Evolutionary conservation across 2,113 vertebrate genomes (phyloP), one percentile per base, ranked within the genome.

Genomic region (Urocitellus parryii): DNA sequence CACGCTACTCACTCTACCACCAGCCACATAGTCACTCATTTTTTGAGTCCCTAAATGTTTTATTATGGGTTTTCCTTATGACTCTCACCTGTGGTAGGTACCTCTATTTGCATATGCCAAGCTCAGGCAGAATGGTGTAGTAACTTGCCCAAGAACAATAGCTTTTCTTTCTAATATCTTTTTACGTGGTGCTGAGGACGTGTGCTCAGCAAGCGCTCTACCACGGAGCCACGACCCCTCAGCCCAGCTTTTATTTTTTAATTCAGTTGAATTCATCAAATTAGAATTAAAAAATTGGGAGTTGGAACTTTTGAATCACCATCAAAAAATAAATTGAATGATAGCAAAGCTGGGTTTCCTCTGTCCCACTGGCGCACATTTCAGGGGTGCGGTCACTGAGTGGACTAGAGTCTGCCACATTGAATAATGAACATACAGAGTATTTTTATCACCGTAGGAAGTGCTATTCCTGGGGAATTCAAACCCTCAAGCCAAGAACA

Each of bases 351-450:
- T 34, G 72, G 24, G 85, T 18, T 14, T n/a, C 51, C 5, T 73
- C 25, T 32, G 25, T 34, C 13, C 16, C n/a, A 22, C 14, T 61
- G 25, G 27, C 68, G 74, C 29, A 29, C 39, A 22, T 74, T 20
- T 81, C 11, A 85, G 42, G 74, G 45, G 16, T 58, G 42, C 29
- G 0, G 4, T 22, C 25, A 18, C 61, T 42, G 2, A 0, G 0
- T 32, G 12, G 32, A 25, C 24, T 88, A 4, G n/a, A 4, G 6
- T 63, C 56, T 45, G 32, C 68, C 8, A 1, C 56, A 5, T 16
- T n/a, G 61, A 3, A 32, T 7, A 3, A 18, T 39, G 18, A 17
- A 65, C 45, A 13, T 12, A 14, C 1, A 1, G n/a, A 34, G 3
- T 5, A 12, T 79, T 37, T 34, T 32, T n/a, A 4, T 17, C 2